Evolutionary conservation across 2,888 invertebrate species (phyloP), one percentile per base, ranked within the genome.

Genomic region (Apeira syringaria): DNA sequence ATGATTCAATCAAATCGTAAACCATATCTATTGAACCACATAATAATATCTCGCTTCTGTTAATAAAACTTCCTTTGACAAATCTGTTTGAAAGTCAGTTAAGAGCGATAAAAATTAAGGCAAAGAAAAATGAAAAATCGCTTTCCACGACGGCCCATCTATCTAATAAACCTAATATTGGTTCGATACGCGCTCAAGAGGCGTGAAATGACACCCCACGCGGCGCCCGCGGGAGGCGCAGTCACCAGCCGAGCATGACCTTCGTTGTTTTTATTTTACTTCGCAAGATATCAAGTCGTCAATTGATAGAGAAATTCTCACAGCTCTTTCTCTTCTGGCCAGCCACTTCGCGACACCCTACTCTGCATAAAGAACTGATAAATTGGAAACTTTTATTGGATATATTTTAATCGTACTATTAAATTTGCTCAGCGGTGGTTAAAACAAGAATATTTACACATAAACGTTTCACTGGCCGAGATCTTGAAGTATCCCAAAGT

Each of bases 101-200:
- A 65, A 59, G 65, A 53, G 36, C 61, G 59, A 73, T 73, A 72
- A 74, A 71, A 70, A 67, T 69, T 67, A 61, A 59, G 60, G 60
- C 49, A 42, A 60, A 57, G 60, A 68, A 73, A 76, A 77, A 79
- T 74, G 72, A 80, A 78, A 83, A 81, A 81, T 79, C 69, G 73
- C 65, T 74, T 74, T 77, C 75, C 76, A 68, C 70, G 72, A 69
- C 69, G 70, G 68, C 69, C 76, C 74, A 80, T 85, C 82, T 81
- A 83, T 85, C 83, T 87, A 86, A 87, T 88, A 88, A 86, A 85
- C 81, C 80, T 83, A 85, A 86, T 87, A 85, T 83, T 87, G 85
- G 83, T 83, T 81, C 84, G 78, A 83, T 85, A 80, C 79, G 82
- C 84, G 85, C 67, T 73, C 83, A 86, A 86, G 84, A 80, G 79